Conservation (phyloP, 2,888 invertebrate species). For the Heliconius ismenius region DNA sequence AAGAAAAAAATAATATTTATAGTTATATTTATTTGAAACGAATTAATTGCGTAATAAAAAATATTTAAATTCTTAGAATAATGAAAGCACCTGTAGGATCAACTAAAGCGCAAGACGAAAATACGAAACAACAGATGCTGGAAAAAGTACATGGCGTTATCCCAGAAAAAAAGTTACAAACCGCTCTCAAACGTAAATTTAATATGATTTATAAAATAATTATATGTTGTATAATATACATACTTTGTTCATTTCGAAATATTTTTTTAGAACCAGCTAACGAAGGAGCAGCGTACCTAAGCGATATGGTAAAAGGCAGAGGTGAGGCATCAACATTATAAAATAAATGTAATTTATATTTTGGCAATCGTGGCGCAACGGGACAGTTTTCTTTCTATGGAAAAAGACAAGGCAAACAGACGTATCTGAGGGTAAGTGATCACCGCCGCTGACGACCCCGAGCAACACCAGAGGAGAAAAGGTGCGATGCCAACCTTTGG, state of each 20-base stretch:
- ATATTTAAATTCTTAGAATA: constrained; percentile 49
- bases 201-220: background rate
- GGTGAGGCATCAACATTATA: constrained; percentile 48
- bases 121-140: constrained; percentile 49
- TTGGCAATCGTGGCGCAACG: background rate
- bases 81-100: constrained; percentile 56
- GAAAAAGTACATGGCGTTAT: constrained; percentile 53
- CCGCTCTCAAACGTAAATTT: constrained; percentile 53
- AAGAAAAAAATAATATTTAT: constrained; percentile 44
- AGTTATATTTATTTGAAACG: background rate
- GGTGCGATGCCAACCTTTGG: too few species aligned
- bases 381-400: background rate
- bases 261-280: constrained; percentile 52
- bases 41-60: background rate
- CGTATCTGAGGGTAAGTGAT: too few species aligned
- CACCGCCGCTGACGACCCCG: too few species aligned
- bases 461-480: too few species aligned
- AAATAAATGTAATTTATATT: background rate
- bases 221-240: too few species aligned
- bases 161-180: constrained; percentile 58
- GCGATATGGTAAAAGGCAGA: constrained; percentile 59
- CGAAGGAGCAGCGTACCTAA: constrained; percentile 60
- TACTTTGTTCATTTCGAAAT: background rate
- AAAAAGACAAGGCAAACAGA: too few species aligned
- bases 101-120: constrained; percentile 48